A percentile compares a stretch with the other conserved stretches of the same genome.
Conservation (phyloP, 2,113 vertebrate species). For the Ivindomyrus marchei region DNA sequence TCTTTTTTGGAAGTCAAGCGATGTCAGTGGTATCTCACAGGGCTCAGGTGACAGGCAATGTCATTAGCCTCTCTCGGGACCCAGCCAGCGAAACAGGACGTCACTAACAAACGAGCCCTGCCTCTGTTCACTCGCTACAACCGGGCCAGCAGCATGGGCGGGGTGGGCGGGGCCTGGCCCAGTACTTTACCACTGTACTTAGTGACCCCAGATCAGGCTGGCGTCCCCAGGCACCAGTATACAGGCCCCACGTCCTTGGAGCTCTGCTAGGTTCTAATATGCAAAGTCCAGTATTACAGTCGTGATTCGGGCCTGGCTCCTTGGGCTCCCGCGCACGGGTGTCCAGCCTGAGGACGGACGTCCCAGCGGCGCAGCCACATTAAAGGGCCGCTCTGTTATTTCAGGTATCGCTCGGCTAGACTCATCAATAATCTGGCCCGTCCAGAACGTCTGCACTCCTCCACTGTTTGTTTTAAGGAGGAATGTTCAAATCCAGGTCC, state of each 20-base stretch:
- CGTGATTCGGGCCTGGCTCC: background rate
- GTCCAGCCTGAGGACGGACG: background rate
- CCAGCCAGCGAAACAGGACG: background rate
- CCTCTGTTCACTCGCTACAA: background rate
- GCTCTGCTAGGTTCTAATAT: background rate
- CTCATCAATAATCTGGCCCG: constrained; percentile 65
- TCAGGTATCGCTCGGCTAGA: constrained; percentile 59
- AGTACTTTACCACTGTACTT: background rate
- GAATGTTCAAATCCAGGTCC: constrained; percentile 39
- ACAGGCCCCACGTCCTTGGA: background rate
- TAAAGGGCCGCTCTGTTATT: constrained; percentile 59
- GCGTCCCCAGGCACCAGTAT: background rate
- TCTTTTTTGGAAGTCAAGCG: background rate
- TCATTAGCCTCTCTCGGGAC: background rate
- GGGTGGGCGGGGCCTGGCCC: background rate
- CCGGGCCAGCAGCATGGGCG: background rate
- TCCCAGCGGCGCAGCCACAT: constrained; percentile 41
- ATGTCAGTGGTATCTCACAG: background rate
- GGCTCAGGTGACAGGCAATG: constrained; percentile 1
- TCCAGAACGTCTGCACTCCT: constrained; percentile 59
- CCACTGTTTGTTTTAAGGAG: constrained; percentile 59
- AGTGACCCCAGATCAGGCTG: background rate
- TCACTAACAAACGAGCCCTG: background rate
- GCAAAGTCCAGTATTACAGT: background rate
- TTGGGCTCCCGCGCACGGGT: background rate